These are phyloP conservation scores for Calvadosia cruxmelitensis DNA, from an alignment of 30 jellyfish, hydroid and myxozoan genomes.

Conservation along the genomic window DNA sequence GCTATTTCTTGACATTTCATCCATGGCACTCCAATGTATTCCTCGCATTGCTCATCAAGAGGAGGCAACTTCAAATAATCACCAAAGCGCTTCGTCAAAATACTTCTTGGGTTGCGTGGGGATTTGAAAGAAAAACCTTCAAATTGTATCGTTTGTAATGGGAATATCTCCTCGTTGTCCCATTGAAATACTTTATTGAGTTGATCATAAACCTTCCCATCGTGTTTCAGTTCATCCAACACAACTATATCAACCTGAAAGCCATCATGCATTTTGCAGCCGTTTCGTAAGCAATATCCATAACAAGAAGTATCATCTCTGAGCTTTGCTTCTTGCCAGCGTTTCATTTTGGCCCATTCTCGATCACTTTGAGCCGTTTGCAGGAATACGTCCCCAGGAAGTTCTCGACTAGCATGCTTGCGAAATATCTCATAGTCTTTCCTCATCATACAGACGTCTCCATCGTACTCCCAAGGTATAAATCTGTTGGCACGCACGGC, in stretches of 20 bases:
- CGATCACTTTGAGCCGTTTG: constrained; percentile 55
- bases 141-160: constrained; percentile 23
- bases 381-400: constrained; percentile 60
- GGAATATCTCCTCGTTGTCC: constrained; percentile 24
- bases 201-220: constrained; percentile 1
- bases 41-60: background rate
- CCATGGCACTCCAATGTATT: constrained; percentile 73
- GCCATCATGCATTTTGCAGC: constrained; percentile 78
- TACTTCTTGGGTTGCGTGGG: constrained; percentile 26
- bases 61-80: constrained; percentile 12
- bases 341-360: constrained; percentile 11
- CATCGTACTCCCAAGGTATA: constrained; percentile 80
- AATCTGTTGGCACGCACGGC: constrained; percentile 45
- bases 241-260: constrained; percentile 59
- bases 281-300: constrained; percentile 49
- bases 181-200: constrained; percentile 12
- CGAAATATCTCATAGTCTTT: constrained; percentile 43
- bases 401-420: constrained; percentile 33
- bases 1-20: constrained; percentile 41
- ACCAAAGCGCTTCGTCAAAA: constrained; percentile 25
- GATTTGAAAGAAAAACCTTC: constrained; percentile 53
- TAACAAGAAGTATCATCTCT: constrained; percentile 59
- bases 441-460: constrained; percentile 54
- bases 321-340: constrained; percentile 25
- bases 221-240: constrained; percentile 17